Evolutionary conservation across 2,797 vertebrate species (phyloP).

Genomic region (Alosa sapidissima): DNA sequence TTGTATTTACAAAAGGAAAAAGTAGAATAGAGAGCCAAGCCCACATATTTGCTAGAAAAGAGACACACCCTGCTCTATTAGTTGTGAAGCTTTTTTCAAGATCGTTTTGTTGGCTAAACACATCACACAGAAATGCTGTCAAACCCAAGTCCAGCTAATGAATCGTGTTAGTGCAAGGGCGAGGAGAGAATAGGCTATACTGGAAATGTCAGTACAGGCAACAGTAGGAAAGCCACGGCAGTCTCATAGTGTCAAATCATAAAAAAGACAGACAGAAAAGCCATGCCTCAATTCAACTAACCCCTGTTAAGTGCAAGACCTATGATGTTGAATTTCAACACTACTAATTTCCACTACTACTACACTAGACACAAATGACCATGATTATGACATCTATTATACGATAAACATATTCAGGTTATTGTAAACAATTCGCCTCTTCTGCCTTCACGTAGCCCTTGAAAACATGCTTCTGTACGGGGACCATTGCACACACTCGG

Average conservation of each 20-base stretch:
- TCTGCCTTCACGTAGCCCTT: conserved; percentile 15
- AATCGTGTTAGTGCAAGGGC: neutral
- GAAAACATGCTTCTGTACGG: neutral
- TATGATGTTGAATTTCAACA: neutral
- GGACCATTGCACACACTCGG: neutral
- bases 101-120: neutral
- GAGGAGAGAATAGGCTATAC: neutral
- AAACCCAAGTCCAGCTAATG: neutral
- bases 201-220: neutral
- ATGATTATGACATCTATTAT: conserved; percentile 41
- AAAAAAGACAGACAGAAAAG: neutral
- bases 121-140: neutral
- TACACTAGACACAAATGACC: neutral
- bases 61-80: conserved; percentile 55
- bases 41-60: conserved; percentile 48
- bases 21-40: conserved; percentile 34
- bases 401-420: neutral
- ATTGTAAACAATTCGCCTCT: conserved; percentile 9
- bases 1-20: conserved; percentile 53
- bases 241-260: neutral
- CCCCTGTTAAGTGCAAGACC: neutral
- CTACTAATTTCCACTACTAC: neutral
- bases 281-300: neutral
- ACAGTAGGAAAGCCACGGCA: neutral
- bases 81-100: neutral